Base-by-base conservation (phyloP, 30 jellyfish, hydroid and myxozoan genomes). In the Hydractinia echinata region DNA sequence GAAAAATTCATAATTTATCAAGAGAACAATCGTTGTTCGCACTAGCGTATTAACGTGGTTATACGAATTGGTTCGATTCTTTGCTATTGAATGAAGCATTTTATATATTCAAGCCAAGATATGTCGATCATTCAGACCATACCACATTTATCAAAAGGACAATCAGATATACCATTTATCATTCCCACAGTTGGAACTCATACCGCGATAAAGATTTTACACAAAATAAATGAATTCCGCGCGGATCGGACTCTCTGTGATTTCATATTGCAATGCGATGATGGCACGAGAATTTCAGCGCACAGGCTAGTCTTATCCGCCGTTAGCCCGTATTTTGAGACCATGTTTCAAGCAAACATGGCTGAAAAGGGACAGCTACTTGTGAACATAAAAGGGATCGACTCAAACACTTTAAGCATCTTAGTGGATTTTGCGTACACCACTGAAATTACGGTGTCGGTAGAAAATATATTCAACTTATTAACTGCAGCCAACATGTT, bases 271-370 rank as follows among this genome's bases (percentile, higher is more conserved):
- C 86, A 89, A 48, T 83, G 96, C 62, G 96, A 84, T 52, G 96
- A 89, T 66, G 86, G 83, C 73, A 61, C 60, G 53, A 15, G 69
- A 13, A 83, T 89, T 66, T 73, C 73, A 7, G 94, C 95, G 8
- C 96, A 89, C 67, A 89, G 83, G 51, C 78, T 83, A 20, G 90
- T 89, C 9, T 79, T 89, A 61, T 84, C 96, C 9, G 95, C 95
- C 67, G 84, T 81, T 14, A 89, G 96, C 56, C 95, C 89, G 76
- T 89, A 89, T 53, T 89, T 89, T 61, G 79, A 80, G 18, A 95
- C 96, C 20, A 89, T 89, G 96, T 89, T 89, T 83, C 82, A 55
- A 55, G 78, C 94, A 14, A 81, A 84, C 61, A 83, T 89, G 96
- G 83, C 76, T 10, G 96, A 89, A 53, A 77, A 71, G 55, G 51